phyloP scores from a whole-genome alignment of 2,797 vertebrate genomes.

The Hapalemur alaotrensis region DNA sequence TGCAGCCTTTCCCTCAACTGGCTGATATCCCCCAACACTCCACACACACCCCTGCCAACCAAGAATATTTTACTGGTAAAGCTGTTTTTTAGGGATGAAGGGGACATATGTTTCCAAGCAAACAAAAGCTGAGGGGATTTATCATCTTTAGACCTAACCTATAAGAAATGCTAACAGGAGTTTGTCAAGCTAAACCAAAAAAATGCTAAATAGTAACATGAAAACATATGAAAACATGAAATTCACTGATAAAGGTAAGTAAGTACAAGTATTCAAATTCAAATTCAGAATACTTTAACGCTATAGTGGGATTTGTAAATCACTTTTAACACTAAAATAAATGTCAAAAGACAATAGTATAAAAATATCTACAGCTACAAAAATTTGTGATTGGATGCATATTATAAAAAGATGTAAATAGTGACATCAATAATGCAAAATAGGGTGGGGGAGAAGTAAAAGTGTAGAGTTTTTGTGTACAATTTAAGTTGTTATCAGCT shows the following conservation, averaged over 20 bases:
- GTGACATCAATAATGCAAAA: background rate
- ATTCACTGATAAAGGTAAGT: background rate
- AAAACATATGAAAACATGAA: background rate
- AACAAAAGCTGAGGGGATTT: background rate
- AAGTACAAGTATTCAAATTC: background rate
- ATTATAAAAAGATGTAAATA: background rate
- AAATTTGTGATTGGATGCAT: background rate
- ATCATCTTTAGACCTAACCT: background rate
- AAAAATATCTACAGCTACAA: background rate
- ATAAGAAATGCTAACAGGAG: background rate
- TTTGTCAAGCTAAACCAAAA: background rate
- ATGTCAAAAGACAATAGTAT: background rate
- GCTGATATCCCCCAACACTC: background rate
- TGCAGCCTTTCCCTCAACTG: background rate
- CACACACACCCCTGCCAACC: background rate
- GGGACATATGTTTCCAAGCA: background rate
- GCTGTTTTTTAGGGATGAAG: background rate
- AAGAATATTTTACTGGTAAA: background rate
- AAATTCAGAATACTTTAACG: background rate
- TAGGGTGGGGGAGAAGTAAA: background rate
- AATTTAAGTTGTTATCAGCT: background rate
- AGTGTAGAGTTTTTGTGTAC: background rate
- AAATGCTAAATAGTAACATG: background rate
- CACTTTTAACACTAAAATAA: background rate
- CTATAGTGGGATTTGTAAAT: too few species aligned